Evolutionary conservation across 2,797 vertebrate species (phyloP), one percentile per base, ranked within the genome.

Genomic region (Arctocebus calabarensis): DNA sequence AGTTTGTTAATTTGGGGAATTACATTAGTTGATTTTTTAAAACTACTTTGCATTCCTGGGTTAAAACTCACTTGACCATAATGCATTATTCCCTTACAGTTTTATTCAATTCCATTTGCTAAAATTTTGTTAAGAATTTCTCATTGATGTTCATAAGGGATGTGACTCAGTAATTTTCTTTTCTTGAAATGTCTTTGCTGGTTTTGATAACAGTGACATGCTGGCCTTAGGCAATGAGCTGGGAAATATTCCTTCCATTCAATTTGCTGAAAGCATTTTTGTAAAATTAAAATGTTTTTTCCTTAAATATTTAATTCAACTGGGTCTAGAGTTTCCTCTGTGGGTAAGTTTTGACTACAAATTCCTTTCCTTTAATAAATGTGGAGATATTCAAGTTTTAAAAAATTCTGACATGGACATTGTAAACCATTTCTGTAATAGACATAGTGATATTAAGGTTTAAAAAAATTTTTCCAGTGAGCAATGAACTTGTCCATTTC

Each of bases 251-350:
- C 45, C 25, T 20, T 62, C 11, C 2, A 43, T 48, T 48, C 32
- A 43, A 55, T 75, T 75, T 68, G 45, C 66, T 81, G 68, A 45
- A 93, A 64, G 19, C 52, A 83, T 94, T 89, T 94, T 68, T 13
- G 25, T 29, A 68, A 19, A 75, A 10, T 32, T 57, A 27, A 45
- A 89, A 57, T 23, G 2, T 34, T 88, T 45, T 45, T 93, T 75
- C n/a, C 29, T 83, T 66, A 48, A 48, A 12, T 48, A 48, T 48
- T 48, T 48, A 48, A 48, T 48, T 48, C 12, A 48, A 13, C 45
- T 48, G 45, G 45, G 45, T 48, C 45, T 48, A 48, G 45, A 48
- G 12, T 13, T 48, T 13, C 45, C 45, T 48, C 45, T 48, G 45
- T 48, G 12, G 45, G 3, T 48, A 48, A 48, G 45, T 48, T 48